A percentile compares a stretch with the other conserved stretches of the same genome.
phyloP scores from a whole-genome alignment of 2,113 vertebrate genomes.

The Quiscalus mexicanus region DNA sequence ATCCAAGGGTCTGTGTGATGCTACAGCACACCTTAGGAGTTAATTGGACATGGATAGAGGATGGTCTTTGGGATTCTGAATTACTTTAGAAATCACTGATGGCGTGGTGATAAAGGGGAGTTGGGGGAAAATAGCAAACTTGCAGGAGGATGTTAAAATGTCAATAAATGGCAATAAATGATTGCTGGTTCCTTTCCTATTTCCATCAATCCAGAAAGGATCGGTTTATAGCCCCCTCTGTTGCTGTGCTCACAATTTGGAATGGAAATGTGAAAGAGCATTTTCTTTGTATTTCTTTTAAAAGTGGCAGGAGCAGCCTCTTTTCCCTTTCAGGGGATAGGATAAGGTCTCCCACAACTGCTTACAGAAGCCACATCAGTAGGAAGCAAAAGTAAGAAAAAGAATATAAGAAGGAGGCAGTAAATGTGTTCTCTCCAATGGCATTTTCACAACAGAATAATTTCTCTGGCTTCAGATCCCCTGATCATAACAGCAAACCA shows the following conservation, averaged over 20 bases:
- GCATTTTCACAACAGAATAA: background rate
- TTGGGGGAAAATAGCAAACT: background rate
- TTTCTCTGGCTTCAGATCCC: background rate
- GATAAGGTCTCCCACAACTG: background rate
- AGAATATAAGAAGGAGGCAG: background rate
- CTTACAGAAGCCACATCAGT: background rate
- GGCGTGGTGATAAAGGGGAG: background rate
- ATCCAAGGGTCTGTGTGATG: background rate
- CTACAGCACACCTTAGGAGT: rapidly evolving
- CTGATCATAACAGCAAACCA: background rate
- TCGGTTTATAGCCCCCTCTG: background rate
- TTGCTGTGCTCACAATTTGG: background rate
- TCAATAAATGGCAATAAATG: background rate
- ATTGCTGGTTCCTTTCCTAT: background rate
- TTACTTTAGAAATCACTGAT: background rate
- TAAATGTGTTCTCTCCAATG: background rate
- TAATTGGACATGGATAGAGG: background rate
- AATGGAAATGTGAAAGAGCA: background rate
- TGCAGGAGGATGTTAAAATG: background rate
- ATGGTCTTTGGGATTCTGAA: background rate
- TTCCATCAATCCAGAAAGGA: background rate
- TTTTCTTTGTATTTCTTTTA: background rate
- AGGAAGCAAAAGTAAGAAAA: background rate
- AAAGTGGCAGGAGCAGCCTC: background rate
- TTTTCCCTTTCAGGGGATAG: background rate